Conservation (phyloP, 2,888 invertebrate species). For the Willowsia nigromaculata region DNA sequence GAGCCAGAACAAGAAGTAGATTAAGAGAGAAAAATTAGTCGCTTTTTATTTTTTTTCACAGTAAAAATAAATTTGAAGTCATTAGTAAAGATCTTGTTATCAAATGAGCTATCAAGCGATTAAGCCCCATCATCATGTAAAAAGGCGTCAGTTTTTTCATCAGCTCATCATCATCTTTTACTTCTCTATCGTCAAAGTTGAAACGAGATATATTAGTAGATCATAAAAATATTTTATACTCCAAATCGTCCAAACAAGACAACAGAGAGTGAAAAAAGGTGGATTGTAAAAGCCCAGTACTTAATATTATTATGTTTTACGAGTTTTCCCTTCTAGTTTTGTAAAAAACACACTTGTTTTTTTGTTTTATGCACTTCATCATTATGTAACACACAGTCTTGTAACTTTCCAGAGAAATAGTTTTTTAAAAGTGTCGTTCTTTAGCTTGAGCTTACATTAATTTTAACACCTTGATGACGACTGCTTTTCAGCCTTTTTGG, state of each 20-base stretch:
- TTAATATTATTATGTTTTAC: neutral
- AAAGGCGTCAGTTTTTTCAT: constrained; percentile 60
- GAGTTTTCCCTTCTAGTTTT: neutral
- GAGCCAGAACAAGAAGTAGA: constrained; percentile 4
- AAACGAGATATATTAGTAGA: constrained; percentile 44
- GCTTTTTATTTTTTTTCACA: constrained; percentile 16
- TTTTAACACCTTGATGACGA: constrained; percentile 33
- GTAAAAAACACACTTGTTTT: neutral
- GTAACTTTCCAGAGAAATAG: constrained; percentile 25
- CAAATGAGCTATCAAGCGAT: constrained; percentile 56
- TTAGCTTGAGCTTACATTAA: constrained; percentile 4
- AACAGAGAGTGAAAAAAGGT: neutral
- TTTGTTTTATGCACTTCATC: neutral
- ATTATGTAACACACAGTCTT: constrained; percentile 10
- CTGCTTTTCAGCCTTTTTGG: neutral
- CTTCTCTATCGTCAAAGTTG: neutral
- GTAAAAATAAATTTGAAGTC: constrained; percentile 55
- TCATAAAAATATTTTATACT: constrained; percentile 53
- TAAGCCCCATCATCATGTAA: constrained; percentile 52
- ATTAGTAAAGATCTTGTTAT: constrained; percentile 53
- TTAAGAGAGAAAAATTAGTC: constrained; percentile 20
- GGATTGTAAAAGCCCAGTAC: neutral
- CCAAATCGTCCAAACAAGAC: neutral
- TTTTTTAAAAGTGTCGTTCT: constrained; percentile 25
- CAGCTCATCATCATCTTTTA: neutral